Base-by-base conservation (phyloP, 2,113 vertebrate genomes). In the Hemiscyllium ocellatum region DNA sequence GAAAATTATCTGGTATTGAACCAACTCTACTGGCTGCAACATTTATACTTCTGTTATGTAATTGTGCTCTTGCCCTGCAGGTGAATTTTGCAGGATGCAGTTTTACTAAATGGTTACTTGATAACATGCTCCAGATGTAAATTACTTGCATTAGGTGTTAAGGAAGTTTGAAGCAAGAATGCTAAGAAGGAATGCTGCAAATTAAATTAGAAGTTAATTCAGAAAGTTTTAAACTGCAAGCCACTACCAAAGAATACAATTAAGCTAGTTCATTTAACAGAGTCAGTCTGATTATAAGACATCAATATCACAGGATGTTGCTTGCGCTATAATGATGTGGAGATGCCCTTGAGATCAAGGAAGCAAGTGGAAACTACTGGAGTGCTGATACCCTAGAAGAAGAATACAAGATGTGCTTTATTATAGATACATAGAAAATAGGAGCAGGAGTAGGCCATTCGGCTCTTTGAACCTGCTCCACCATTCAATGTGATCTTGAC, bases 1-100 rank as follows among this genome's bases (percentile, higher is more conserved):
- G 69, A 19, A 98, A 98, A 98, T 98, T 99, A 99, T 99, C 98
- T 99, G 99, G 98, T 99, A 99, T 98, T 98, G 98, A 95, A 99
- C 98, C 98, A 98, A 97, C 98, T 98, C 98, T 98, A 98, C 98
- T 98, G 97, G 98, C 98, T 98, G 98, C 98, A 98, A 98, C 98
- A 97, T 97, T 98, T 98, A 98, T 98, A 97, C 98, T 98, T 98
- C 97, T 97, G 98, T 98, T 98, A 98, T 98, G 98, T 70, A 95
- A 95, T 95, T 95, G 68, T 95, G 15, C 47, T 29, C 26, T 95
- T 95, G 69, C 68, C 94, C 94, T 72, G 94, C 94, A 95, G 94
- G 94, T 70, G 94, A 95, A 47, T 95, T 95, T 95, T 72, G 69
- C 69, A 95, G 69, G 94, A 70, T 95, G 47, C 47, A 33, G 50